Base-by-base conservation (phyloP, 2,797 vertebrate species). In the Serranus cabrilla region DNA sequence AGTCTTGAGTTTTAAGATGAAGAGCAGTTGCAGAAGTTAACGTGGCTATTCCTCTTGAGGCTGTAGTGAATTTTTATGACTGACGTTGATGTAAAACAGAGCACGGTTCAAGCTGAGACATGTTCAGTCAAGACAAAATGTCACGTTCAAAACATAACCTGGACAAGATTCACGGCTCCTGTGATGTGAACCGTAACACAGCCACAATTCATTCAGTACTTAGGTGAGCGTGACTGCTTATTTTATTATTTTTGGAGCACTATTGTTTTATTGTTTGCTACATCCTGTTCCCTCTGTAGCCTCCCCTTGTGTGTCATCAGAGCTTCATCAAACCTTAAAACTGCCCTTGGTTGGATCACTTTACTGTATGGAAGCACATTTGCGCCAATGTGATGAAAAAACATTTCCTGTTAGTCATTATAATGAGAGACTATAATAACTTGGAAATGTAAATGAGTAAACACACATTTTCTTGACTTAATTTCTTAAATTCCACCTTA, bases 221-320 rank as follows among this genome's bases (percentile, higher is more conserved):
- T n/a, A n/a, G 37, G 3, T 46, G 51, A 34, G 8, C 64, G 23
- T 49, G 23, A 50, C 37, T 64, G 57, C 55, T 62, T 68, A 72
- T 76, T 76, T 65, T 51, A 66, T 84, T 85, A 58, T 73, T 78
- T 76, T 74, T 55, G 51, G 23, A 46, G 31, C 46, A 43, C 70
- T 78, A 85, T 86, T 89, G 83, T 87, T 80, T 81, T 82, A 90
- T 90, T 86, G 74, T 89, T 80, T 83, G 67, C 72, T 54, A 78
- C 80, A 82, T 89, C 87, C 86, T 87, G 75, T 73, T 73, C 73
- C 73, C 71, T 64, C 52, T 23, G 69, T 43, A 65, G 50, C 40
- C 45, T 46, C 49, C 63, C 55, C 55, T 39, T 40, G 43, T 34
- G 81, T 50, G 9, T 75, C 61, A 64, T 83, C 60, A 71, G 2